Evolutionary conservation across 2,113 vertebrate species (phyloP).

Genomic region (Phyllostomus discolor): DNA sequence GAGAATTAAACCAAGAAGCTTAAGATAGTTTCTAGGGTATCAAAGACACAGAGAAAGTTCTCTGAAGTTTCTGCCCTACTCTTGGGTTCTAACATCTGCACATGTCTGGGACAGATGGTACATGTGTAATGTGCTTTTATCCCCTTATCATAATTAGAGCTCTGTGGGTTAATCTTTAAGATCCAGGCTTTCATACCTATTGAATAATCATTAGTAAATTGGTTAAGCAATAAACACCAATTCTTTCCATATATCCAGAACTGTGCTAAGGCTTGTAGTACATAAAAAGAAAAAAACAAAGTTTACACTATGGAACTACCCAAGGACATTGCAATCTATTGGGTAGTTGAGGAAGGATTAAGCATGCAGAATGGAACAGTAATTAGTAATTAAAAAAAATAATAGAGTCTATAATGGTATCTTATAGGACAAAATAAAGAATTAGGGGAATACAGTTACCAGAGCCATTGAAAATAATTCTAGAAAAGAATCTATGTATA

Average conservation of each 20-base stretch:
- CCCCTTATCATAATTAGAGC: not conserved
- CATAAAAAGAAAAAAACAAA: not conserved
- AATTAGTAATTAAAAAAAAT: not conserved
- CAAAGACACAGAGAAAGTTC: not conserved
- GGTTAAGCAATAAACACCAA: not conserved
- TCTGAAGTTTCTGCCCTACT: not conserved
- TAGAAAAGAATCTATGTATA: not conserved
- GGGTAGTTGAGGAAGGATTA: not conserved
- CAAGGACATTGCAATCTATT: not conserved
- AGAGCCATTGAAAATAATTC: not conserved
- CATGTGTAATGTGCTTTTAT: not conserved
- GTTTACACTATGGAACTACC: not conserved
- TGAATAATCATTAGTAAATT: not conserved
- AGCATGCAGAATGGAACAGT: not conserved
- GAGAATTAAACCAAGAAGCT: not conserved
- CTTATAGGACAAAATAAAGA: not conserved
- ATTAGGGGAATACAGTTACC: not conserved
- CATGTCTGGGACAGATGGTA: not conserved
- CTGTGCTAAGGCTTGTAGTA: not conserved
- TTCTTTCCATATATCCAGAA: not conserved
- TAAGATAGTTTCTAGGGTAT: not conserved
- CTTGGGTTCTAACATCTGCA: not conserved
- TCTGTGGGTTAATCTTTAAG: not conserved
- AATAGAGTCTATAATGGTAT: not conserved
- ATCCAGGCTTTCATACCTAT: not conserved